Evolutionary conservation across 2,113 vertebrate genomes (phyloP).

Genomic region (Entosphenus tridentatus): DNA sequence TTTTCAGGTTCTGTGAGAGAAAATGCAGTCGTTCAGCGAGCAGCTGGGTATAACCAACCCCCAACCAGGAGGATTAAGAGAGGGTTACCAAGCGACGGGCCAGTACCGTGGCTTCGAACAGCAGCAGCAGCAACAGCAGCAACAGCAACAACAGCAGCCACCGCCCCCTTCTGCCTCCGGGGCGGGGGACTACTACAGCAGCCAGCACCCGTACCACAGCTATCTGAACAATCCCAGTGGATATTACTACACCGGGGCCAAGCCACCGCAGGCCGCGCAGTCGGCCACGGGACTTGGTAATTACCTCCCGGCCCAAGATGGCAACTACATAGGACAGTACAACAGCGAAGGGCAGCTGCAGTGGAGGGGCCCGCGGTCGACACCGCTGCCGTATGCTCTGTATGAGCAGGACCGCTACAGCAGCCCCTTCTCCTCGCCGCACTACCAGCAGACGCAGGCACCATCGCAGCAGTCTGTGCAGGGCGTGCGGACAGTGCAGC

Average conservation of each 20-base stretch:
- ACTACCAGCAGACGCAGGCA: background rate
- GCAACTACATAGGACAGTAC: background rate
- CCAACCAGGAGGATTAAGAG: background rate
- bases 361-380: slow-evolving; percentile 3
- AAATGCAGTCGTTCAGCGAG: slow-evolving; percentile 5
- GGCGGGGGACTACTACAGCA: background rate
- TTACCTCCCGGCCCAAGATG: background rate
- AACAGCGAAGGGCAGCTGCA: background rate
- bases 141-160: slow-evolving; percentile 1
- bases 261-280: slow-evolving; percentile 3
- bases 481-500: background rate
- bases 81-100: background rate
- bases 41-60: slow-evolving; percentile 2
- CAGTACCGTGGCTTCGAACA: slow-evolving; percentile 4
- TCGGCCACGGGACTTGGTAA: background rate
- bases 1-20: too few relatives aligned
- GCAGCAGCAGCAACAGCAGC: slow-evolving; percentile 3
- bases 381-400: background rate
- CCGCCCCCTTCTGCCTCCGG: background rate
- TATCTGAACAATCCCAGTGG: background rate
- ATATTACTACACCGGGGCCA: slow-evolving; percentile 3
- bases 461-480: too few relatives aligned
- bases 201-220: background rate
- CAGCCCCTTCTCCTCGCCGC: slow-evolving; percentile 2
- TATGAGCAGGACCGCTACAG: slow-evolving; percentile 3